These are phyloP conservation scores for Myotis lucifugus DNA, from an alignment of 2,113 vertebrate species.

Conservation along the genomic window DNA sequence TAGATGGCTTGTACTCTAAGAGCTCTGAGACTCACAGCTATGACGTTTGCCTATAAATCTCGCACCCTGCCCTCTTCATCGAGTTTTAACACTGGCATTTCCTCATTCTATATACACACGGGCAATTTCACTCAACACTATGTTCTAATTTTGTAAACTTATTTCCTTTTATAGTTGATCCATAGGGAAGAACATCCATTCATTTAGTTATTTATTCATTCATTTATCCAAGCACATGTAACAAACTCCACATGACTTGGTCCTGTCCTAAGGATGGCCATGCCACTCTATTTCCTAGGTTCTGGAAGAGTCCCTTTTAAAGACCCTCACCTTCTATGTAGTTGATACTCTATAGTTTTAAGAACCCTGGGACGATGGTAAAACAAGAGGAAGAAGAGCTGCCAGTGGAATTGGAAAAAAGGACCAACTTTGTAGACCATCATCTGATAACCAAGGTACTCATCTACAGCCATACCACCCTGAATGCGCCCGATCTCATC, in stretches of 20 bases:
- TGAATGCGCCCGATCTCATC: too few relatives aligned
- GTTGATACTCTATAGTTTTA: not conserved
- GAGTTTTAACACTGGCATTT: not conserved
- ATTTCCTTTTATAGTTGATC: not conserved
- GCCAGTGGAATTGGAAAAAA: not conserved
- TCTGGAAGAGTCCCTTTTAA: not conserved
- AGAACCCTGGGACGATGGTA: rapidly evolving
- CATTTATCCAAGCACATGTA: not conserved
- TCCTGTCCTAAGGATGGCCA: not conserved
- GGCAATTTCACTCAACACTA: not conserved
- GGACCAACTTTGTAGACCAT: not conserved
- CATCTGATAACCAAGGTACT: not conserved
- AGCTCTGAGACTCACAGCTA: not conserved
- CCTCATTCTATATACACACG: not conserved
- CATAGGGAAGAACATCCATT: not conserved
- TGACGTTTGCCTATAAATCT: not conserved
- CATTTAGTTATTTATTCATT: not conserved
- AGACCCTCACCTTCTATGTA: not conserved
- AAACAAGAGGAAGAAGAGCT: not conserved
- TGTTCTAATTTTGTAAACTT: not conserved
- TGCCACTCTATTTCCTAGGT: not conserved
- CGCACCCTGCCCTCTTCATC: rapidly evolving
- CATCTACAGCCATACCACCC: too few relatives aligned
- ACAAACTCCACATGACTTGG: not conserved
- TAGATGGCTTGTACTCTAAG: not conserved